Evolutionary conservation across 2,888 invertebrate genomes (phyloP).

Genomic region (Chloroclystis v-ata): DNA sequence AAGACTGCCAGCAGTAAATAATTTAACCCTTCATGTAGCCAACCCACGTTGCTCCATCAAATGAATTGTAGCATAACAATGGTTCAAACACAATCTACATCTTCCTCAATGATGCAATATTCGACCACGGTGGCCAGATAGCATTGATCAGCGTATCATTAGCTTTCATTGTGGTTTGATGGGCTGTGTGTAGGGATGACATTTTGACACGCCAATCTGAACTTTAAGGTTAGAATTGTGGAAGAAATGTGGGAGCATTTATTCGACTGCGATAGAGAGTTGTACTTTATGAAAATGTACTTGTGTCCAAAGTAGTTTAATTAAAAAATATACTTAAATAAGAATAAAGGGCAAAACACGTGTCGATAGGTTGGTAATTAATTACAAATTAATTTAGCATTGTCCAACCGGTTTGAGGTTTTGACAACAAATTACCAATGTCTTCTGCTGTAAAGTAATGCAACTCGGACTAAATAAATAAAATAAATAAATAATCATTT

Average conservation of each 20-base stretch:
- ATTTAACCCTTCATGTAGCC: background rate
- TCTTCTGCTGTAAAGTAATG: no score
- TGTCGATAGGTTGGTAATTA: no score
- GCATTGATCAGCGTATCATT: constrained; percentile 57
- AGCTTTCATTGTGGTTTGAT: constrained; percentile 75
- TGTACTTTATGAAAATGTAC: background rate
- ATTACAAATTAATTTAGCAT: no score
- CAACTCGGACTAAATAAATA: no score
- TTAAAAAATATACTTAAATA: no score
- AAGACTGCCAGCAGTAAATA: background rate
- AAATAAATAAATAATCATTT: no score
- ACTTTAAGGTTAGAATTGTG: constrained; percentile 2
- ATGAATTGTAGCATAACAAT: background rate
- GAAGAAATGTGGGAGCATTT: background rate
- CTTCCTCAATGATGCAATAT: constrained; percentile 10
- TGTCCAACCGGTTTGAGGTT: no score
- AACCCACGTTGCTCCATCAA: background rate
- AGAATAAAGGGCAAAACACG: no score
- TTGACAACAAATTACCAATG: no score
- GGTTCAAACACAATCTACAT: constrained; percentile 6
- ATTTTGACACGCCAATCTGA: constrained; percentile 15
- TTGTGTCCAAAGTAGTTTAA: no score
- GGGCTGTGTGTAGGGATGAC: constrained; percentile 43
- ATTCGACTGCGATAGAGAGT: background rate
- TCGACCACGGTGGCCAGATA: constrained; percentile 13